Percentiles rank a stretch among this genome's conserved stretches.
Evolutionary conservation across 2,797 vertebrate species (phyloP).

Genomic region (Sternotherus odoratus): DNA sequence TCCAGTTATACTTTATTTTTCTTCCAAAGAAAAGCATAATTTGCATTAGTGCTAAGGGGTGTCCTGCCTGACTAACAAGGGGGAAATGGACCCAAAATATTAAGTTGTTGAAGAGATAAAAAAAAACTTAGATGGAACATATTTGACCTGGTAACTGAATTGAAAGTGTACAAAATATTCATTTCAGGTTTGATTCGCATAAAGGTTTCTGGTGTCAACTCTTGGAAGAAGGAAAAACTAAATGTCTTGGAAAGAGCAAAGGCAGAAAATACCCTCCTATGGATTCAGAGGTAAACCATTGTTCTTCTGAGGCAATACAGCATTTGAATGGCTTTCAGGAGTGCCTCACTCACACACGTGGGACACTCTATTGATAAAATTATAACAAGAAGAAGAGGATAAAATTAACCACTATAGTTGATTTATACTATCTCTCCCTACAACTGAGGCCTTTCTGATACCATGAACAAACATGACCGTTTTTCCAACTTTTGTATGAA

Average conservation of each 20-base stretch:
- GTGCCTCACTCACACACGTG: not conserved
- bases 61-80: not conserved
- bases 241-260: constrained; percentile 96
- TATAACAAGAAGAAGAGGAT: not conserved
- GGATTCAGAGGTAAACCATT: constrained; percentile 86
- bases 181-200: constrained; percentile 91
- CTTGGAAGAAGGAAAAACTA: constrained; percentile 91
- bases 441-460: not conserved
- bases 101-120: not conserved
- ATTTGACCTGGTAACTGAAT: not conserved
- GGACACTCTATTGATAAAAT: not conserved
- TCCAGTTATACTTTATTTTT: not conserved
- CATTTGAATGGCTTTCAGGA: not conserved
- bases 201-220: constrained; percentile 98
- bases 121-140: not conserved
- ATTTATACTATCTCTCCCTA: not conserved
- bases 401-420: not conserved
- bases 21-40: not conserved
- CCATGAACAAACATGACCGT: not conserved
- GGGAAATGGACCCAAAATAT: not conserved
- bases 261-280: constrained; percentile 95
- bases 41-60: not conserved
- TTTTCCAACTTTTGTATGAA: not conserved
- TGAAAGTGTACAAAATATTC: not conserved
- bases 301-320: not conserved